Base-by-base conservation (phyloP, 2,797 vertebrate species). In the Gallirallus australis region DNA sequence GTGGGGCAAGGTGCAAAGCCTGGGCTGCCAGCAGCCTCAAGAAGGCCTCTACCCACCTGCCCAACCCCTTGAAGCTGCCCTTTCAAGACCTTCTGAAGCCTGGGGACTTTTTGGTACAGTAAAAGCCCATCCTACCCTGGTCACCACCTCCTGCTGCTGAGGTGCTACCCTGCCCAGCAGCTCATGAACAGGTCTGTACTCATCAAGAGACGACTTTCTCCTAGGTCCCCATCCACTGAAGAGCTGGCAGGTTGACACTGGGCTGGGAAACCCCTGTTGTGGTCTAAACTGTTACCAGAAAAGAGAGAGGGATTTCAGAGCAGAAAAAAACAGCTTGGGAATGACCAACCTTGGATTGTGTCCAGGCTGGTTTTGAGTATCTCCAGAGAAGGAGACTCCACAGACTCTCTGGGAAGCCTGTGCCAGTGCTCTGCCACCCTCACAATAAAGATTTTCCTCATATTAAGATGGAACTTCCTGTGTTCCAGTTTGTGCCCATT, bases 191-290 rank as follows among this genome's bases (percentile, higher is more conserved):
- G 21, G 8, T 16, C 47, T 19, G 12, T 21, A 3, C 5, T 65
- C 8, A 13, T 6, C 1, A 1, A 33, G 24, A 60, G 33, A 50
- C 0, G 4, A 4, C 40, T 61, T 76, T 56, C 40, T 60, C 18
- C 25, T 27, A 3, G 12, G 9, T 37, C 35, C 24, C 24, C 56
- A 33, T 31, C 28, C n/a, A 45, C 15, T 12, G 11, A 40, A 60
- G 12, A 39, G 15, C 39, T 60, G 61, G 18, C 35, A 39, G 21
- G 0, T 0, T 28, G 31, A 40, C 45, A 25, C 25, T 0, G 0
- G 35, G 9, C n/a, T 79, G 28, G 5, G 6, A 17, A 53, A 24
- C 2, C 11, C 6, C 15, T 1, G 0, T 11, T 15, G 18, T 12
- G 35, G 4, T 47, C 25, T 3, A 27, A 77, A 9, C 7, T 60